phyloP scores from a whole-genome alignment of 1,140 invertebrate genomes.

The Neoseiulus cucumeris region DNA sequence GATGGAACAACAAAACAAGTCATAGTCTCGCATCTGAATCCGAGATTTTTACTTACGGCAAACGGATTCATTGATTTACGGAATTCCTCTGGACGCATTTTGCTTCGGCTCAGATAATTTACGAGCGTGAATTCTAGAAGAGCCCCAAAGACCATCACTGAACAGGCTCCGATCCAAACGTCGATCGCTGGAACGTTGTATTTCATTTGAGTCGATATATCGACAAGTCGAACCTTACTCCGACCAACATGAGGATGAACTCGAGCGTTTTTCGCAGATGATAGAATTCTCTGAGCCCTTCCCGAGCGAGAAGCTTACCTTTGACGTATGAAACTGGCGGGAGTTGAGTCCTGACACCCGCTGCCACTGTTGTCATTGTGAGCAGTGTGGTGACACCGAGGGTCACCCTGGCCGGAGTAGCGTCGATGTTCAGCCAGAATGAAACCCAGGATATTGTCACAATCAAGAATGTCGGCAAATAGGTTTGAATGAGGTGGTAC shows the following conservation, averaged over 20 bases:
- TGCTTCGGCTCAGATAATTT: constrained; percentile 21
- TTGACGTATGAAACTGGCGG: constrained; percentile 26
- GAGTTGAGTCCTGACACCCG: constrained; percentile 23
- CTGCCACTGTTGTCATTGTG: constrained; percentile 24
- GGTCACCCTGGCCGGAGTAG: constrained; percentile 41
- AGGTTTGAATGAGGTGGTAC: constrained; percentile 73
- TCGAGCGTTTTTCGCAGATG: too few relatives aligned
- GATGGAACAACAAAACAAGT: too few relatives aligned
- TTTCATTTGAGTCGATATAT: neutral
- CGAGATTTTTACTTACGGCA: neutral
- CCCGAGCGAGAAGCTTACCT: constrained; percentile 9
- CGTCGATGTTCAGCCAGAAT: constrained; percentile 69
- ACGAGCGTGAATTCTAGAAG: constrained; percentile 27
- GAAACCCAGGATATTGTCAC: constrained; percentile 74
- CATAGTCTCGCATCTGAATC: too few relatives aligned
- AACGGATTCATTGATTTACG: constrained; percentile 10
- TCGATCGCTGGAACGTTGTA: constrained; percentile 21
- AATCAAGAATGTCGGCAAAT: constrained; percentile 64
- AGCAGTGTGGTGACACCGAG: constrained; percentile 26
- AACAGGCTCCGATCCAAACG: constrained; percentile 26
- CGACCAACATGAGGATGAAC: neutral
- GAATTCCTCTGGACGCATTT: constrained; percentile 14
- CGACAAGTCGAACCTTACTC: neutral
- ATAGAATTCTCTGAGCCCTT: too few relatives aligned
- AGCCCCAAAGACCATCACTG: constrained; percentile 26